A percentile compares a stretch with the other conserved stretches of the same genome.
Conservation (phyloP, 2,113 vertebrate species). For the Asarcornis scutulata region DNA sequence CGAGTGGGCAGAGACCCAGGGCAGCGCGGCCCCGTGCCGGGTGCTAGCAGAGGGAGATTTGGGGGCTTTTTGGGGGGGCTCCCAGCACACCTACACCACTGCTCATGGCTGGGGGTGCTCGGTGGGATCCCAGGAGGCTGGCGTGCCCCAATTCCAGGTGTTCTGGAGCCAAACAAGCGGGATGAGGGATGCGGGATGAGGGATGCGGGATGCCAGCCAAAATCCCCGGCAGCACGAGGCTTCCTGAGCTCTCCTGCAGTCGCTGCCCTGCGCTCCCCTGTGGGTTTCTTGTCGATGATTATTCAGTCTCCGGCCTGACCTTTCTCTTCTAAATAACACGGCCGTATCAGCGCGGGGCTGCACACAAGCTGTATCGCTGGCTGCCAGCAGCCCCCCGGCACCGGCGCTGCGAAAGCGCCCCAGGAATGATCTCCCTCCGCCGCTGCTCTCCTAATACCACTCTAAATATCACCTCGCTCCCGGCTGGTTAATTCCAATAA, state of each 20-base stretch:
- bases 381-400: neutral
- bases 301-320: conserved; percentile 76
- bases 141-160: neutral
- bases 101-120: neutral
- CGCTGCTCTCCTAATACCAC: conserved; percentile 77
- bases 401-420: neutral
- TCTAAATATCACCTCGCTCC: conserved; percentile 84
- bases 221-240: neutral
- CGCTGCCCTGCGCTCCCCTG: conserved; percentile 41
- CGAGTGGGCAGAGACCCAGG: neutral
- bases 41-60: rapidly evolving
- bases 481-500: conserved; percentile 82
- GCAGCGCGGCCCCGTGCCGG: neutral
- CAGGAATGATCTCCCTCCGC: conserved; percentile 73
- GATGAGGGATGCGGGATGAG: neutral
- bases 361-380: conserved; percentile 55
- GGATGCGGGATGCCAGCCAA: neutral
- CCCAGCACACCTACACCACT: neutral
- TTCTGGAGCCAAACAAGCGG: neutral
- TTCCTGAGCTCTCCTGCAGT: neutral
- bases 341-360: conserved; percentile 31
- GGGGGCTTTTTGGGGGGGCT: neutral
- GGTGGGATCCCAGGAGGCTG: neutral
- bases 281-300: conserved; percentile 82
- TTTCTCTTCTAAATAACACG: conserved; percentile 70